A percentile compares a stretch with the other conserved stretches of the same genome.
Evolutionary conservation across 1,140 invertebrate genomes (phyloP).

Genomic region (Camponotus floridanus): DNA sequence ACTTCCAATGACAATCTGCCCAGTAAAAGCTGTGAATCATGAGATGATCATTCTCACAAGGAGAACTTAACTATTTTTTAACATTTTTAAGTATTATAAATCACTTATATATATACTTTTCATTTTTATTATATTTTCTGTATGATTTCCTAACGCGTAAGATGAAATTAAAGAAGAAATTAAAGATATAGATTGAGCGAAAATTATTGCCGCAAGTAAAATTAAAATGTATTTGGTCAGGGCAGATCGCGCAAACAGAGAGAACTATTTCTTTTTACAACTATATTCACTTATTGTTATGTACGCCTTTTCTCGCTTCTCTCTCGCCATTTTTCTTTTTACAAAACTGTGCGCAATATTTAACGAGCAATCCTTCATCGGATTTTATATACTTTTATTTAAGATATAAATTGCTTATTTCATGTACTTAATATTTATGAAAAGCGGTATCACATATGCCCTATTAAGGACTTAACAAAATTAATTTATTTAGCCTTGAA

Average conservation of each 20-base stretch:
- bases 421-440: background rate
- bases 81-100: conserved; percentile 3
- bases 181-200: background rate
- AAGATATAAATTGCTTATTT: conserved; percentile 29
- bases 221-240: conserved; percentile 27
- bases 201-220: conserved; percentile 6
- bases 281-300: conserved; percentile 16
- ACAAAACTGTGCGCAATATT: conserved; percentile 45
- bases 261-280: conserved; percentile 23
- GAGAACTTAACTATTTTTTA: background rate
- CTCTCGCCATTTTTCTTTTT: conserved; percentile 2
- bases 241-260: conserved; percentile 31
- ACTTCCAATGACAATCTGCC: conserved; percentile 35
- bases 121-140: background rate
- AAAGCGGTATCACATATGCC: conserved; percentile 18
- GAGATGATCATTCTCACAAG: background rate
- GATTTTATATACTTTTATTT: background rate
- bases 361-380: conserved; percentile 14
- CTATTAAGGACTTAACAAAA: conserved; percentile 12
- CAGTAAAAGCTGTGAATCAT: background rate
- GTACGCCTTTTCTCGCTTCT: conserved; percentile 13
- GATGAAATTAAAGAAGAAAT: background rate
- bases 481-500: conserved; percentile 23
- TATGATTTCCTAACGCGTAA: background rate
- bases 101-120: background rate